Evolutionary conservation across 2,888 invertebrate genomes (phyloP), one percentile per base, ranked within the genome.

Genomic region (Xylota sylvarum): DNA sequence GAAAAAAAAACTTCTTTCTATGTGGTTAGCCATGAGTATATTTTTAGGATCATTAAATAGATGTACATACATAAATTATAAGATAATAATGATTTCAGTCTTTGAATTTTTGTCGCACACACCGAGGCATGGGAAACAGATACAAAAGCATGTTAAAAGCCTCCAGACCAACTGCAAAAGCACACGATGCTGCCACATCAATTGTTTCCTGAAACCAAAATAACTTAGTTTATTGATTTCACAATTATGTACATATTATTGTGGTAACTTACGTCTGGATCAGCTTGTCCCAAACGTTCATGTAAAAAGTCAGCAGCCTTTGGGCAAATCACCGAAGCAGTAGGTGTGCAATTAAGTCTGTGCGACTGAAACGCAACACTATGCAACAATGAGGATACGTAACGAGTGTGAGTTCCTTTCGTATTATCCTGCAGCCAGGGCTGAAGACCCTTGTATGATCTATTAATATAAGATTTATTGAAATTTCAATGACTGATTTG

Each of bases 91-190:
- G 27, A 70, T 27, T 58, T 92, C 89, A 92, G 91, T 92, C 92
- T 90, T 97, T 95, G 93, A 98, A 98, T 93, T 98, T 98, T 85
- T 96, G 96, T 90, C 97, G 96, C 12, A 98, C 94, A 90, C 96
- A 97, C 37, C 96, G 95, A 0, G 98, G 97, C 89, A 98, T 92
- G 0, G 98, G 98, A 89, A 98, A 94, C 55, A 97, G 93, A 92
- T 98, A 98, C 69, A 98, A 93, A 83, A 98, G 94, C 91, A 97
- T 95, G 91, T 98, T 98, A 5, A 97, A 94, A 58, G 97, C 94
- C 87, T 96, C 95, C 88, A 97, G 94, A 0, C 97, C 97, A 0
- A 96, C 93, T 0, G 97, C 95, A 90, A 98, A 98, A 0, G 96
- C 97, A 87, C 97, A 95, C 0, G 96, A 95, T 30, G 97, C 94